These are phyloP conservation scores for Tuta absoluta DNA, from an alignment of 2,888 invertebrate genomes.

Conservation along the genomic window DNA sequence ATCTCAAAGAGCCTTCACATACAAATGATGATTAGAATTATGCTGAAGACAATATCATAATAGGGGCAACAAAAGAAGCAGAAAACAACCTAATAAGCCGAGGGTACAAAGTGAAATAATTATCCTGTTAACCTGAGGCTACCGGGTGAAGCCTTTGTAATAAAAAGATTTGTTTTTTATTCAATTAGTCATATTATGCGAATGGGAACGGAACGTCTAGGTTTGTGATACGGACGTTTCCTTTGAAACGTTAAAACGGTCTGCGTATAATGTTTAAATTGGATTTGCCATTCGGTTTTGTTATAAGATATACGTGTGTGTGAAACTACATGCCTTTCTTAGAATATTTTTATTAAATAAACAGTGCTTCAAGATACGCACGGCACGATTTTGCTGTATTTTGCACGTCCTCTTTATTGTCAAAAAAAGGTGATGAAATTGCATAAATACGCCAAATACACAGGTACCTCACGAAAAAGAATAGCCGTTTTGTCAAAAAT, in stretches of 20 bases:
- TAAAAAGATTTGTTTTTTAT: slow-evolving; percentile 60
- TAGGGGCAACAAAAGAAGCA: slow-evolving; percentile 61
- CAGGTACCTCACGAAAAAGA: too few species aligned
- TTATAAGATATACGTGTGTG: background rate
- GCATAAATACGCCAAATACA: too few species aligned
- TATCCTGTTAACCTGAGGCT: slow-evolving; percentile 58
- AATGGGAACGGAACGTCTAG: slow-evolving; percentile 42
- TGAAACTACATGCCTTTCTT: background rate
- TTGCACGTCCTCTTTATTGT: too few species aligned
- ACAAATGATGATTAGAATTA: slow-evolving; percentile 57
- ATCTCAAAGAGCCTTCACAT: slow-evolving; percentile 32
- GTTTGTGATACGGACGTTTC: slow-evolving; percentile 53
- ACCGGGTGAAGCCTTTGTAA: slow-evolving; percentile 58
- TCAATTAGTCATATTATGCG: slow-evolving; percentile 63
- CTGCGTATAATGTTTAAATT: slow-evolving; percentile 34
- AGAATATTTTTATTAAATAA: background rate
- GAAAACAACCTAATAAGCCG: slow-evolving; percentile 52
- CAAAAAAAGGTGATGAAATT: too few species aligned
- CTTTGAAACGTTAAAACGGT: slow-evolving; percentile 57
- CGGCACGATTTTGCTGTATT: too few species aligned
- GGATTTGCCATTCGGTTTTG: slow-evolving; percentile 30
- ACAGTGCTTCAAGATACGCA: background rate
- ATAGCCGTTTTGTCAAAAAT: too few species aligned
- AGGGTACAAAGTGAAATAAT: slow-evolving; percentile 70
- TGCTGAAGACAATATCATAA: slow-evolving; percentile 60